phyloP scores from a whole-genome alignment of 2,888 invertebrate genomes.

The Lasioglossum pauxillum region DNA sequence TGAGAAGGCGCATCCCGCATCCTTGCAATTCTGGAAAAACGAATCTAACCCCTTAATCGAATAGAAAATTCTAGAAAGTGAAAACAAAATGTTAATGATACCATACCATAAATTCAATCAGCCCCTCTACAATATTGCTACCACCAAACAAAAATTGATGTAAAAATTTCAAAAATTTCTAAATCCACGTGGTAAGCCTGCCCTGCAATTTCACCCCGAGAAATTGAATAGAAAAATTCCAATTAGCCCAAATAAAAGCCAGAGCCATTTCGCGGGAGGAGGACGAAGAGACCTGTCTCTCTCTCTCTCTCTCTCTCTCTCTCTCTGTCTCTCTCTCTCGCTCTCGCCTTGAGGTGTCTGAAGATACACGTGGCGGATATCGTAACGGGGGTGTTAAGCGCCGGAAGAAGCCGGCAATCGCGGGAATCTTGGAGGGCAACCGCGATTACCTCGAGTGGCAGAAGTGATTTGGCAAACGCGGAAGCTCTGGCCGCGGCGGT shows the following conservation, averaged over 20 bases:
- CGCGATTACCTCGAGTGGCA: slow-evolving; percentile 60
- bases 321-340: too few species aligned
- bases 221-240: neutral
- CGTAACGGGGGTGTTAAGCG: slow-evolving; percentile 8
- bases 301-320: neutral
- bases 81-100: too few species aligned
- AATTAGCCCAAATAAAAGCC: neutral
- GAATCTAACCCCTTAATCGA: too few species aligned
- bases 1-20: too few species aligned
- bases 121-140: too few species aligned
- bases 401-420: slow-evolving; percentile 31
- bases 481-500: slow-evolving; percentile 42
- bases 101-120: too few species aligned
- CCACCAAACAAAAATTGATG: too few species aligned
- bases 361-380: slow-evolving; percentile 3
- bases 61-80: too few species aligned
- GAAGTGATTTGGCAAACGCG: slow-evolving; percentile 62
- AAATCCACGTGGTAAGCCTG: too few species aligned
- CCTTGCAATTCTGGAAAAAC: too few species aligned
- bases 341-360: neutral
- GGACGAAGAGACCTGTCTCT: neutral
- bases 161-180: too few species aligned
- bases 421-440: slow-evolving; percentile 48
- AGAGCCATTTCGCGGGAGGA: neutral
- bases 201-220: neutral